Evolutionary conservation across 2,113 vertebrate genomes (phyloP).

Genomic region (Danionella cerebrum): DNA sequence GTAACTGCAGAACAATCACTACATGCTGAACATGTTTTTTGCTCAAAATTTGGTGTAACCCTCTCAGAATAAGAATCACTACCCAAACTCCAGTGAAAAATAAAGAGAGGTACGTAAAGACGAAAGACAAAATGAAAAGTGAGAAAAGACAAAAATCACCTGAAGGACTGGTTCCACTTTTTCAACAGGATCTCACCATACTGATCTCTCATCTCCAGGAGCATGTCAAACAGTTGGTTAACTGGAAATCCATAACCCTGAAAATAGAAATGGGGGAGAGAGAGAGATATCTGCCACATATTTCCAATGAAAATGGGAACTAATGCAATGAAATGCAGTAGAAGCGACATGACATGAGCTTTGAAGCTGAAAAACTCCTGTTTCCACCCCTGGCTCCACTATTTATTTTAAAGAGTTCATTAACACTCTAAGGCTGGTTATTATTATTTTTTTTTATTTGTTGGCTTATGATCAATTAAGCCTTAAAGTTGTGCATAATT

Average conservation of each 20-base stretch:
- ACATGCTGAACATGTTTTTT: background rate
- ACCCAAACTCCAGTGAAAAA: background rate
- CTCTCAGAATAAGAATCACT: background rate
- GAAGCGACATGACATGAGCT: no score
- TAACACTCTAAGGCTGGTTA: no score
- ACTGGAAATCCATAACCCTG: conserved; percentile 93
- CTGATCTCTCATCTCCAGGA: conserved; percentile 92
- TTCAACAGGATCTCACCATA: conserved; percentile 93
- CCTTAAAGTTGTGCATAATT: no score
- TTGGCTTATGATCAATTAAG: no score
- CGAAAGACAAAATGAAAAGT: background rate
- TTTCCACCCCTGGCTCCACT: no score
- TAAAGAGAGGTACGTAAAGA: background rate
- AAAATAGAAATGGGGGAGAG: background rate
- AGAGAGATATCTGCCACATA: background rate
- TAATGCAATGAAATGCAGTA: no score
- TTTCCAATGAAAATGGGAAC: background rate
- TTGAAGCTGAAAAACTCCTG: no score
- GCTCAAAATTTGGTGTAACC: background rate
- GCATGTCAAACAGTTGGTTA: conserved; percentile 93
- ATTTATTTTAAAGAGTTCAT: no score
- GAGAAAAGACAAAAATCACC: conserved; percentile 48
- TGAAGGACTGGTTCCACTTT: conserved; percentile 88
- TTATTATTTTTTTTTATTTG: no score
- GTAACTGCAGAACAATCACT: background rate